Base-by-base conservation (phyloP, 1,140 invertebrate species). In the Eurosta solidaginis region DNA sequence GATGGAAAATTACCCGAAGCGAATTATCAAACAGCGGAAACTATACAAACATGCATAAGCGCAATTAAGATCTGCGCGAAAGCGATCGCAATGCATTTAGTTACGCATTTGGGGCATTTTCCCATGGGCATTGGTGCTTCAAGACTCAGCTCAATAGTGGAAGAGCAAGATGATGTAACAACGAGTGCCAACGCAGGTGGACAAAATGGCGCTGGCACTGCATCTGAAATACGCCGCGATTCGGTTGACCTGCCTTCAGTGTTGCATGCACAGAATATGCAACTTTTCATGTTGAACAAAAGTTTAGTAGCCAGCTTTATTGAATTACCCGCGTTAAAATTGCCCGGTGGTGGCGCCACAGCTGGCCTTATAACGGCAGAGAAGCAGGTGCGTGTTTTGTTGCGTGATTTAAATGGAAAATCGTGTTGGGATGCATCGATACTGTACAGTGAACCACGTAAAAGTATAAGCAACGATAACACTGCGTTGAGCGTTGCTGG, bases 391-490 rank as follows among this genome's bases (percentile, higher is more conserved):
- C 90, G 97, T 36, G 92, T 98, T 25, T 90, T 99, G 12, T 88
- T 98, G 63, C 90, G 97, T 40, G 97, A 98, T 89, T 89, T 98
- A n/a, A 94, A 95, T 63, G 97, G 97, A n/a, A 98, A 98, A 89
- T 95, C 95, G 73, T 97, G 95, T 80, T 99, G 97, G 97, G 97
- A 98, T 88, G 96, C 95, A 73, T 96, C 96, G 0, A 94, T 97
- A 54, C 89, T 98, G 1, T 96, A 96, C 85, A 92, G 93, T 83
- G 92, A 93, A 80, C 93, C 93, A 0, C 85, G 89, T 1, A 84
- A 82, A 22, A 9, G 79, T 82, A n/a, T 52, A 3, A 76, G 25
- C 12, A 50, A 20, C 25, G 40, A 74, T 14, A 29, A 42, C 12
- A 22, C 73, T 7, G 14, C 73, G 7, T 47, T 47, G 14, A 27